Percentiles rank a stretch among this genome's conserved stretches.
phyloP scores from a whole-genome alignment of 2,797 vertebrate genomes.

The Brotula barbata region DNA sequence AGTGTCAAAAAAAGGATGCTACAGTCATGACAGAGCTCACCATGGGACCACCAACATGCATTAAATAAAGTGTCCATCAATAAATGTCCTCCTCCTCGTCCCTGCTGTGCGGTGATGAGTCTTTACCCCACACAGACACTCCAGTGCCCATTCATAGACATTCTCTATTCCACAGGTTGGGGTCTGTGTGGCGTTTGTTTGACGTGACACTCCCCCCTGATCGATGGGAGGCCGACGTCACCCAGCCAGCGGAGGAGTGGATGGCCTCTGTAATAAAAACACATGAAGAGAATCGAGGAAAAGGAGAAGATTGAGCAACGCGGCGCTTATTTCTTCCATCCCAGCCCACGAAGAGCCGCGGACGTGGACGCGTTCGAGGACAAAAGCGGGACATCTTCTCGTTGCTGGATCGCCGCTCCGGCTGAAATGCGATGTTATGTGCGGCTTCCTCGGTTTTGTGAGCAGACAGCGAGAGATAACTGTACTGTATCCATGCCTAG shows the following conservation, averaged over 20 bases:
- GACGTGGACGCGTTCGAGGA: constrained; percentile 16
- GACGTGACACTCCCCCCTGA: constrained; percentile 69
- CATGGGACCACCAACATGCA: too few relatives aligned
- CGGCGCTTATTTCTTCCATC: constrained; percentile 13
- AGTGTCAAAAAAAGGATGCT: too few relatives aligned
- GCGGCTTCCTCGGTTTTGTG: constrained; percentile 49
- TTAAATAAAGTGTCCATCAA: too few relatives aligned
- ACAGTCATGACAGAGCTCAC: too few relatives aligned
- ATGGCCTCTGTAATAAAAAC: constrained; percentile 77
- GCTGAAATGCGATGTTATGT: constrained; percentile 35
- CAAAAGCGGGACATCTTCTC: constrained; percentile 13
- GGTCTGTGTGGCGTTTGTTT: constrained; percentile 55
- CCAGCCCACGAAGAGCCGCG: constrained; percentile 6
- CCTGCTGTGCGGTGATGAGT: too few relatives aligned
- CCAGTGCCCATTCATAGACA: too few relatives aligned
- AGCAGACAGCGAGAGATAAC: constrained; percentile 67
- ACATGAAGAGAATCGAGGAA: constrained; percentile 72
- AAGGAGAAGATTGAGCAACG: constrained; percentile 59
- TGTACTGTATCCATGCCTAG: constrained; percentile 69
- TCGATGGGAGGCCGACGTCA: constrained; percentile 76
- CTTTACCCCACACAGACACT: too few relatives aligned
- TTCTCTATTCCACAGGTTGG: constrained; percentile 63
- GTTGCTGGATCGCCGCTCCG: constrained; percentile 14
- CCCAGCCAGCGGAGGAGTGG: constrained; percentile 74
- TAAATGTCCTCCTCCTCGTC: too few relatives aligned